A percentile compares a stretch with the other conserved stretches of the same genome.
phyloP scores from a whole-genome alignment of 1,140 invertebrate species.

The Aculops lycopersici region DNA sequence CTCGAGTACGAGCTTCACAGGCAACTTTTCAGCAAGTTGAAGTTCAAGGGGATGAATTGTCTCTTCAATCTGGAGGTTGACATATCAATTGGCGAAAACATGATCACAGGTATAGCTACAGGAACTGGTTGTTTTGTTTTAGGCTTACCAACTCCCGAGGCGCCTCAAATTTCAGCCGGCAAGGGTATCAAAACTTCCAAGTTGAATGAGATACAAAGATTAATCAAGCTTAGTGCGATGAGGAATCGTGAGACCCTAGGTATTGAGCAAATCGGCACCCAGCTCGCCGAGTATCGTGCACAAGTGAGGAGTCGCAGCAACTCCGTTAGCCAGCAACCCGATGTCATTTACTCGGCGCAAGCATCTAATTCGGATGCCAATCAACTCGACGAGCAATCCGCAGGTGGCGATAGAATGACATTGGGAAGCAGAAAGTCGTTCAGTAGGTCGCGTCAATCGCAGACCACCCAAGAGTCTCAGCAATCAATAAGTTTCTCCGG shows the following conservation, averaged over 20 bases:
- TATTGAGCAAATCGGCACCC: slow-evolving; percentile 4
- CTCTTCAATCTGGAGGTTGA: slow-evolving; percentile 50
- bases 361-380: not conserved
- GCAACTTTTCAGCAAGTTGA: slow-evolving; percentile 56
- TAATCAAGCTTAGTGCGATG: slow-evolving; percentile 11
- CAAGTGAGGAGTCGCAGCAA: not conserved
- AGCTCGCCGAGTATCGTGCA: not conserved
- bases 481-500: not conserved
- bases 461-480: not conserved
- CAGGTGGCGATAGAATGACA: not conserved
- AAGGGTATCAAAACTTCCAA: slow-evolving; percentile 12
- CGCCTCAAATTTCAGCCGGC: slow-evolving; percentile 20
- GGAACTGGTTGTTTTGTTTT: slow-evolving; percentile 45
- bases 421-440: not conserved
- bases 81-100: slow-evolving; percentile 50
- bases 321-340: not conserved
- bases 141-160: slow-evolving; percentile 33
- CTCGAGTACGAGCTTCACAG: slow-evolving; percentile 78
- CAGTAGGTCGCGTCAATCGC: not conserved
- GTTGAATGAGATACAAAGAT: slow-evolving; percentile 11
- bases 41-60: slow-evolving; percentile 68
- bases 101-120: slow-evolving; percentile 26
- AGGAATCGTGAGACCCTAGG: slow-evolving; percentile 11
- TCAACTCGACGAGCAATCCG: not conserved
- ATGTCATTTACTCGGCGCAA: not conserved